Conservation (phyloP, 2,888 invertebrate species). For the Ormyrus rosae region DNA sequence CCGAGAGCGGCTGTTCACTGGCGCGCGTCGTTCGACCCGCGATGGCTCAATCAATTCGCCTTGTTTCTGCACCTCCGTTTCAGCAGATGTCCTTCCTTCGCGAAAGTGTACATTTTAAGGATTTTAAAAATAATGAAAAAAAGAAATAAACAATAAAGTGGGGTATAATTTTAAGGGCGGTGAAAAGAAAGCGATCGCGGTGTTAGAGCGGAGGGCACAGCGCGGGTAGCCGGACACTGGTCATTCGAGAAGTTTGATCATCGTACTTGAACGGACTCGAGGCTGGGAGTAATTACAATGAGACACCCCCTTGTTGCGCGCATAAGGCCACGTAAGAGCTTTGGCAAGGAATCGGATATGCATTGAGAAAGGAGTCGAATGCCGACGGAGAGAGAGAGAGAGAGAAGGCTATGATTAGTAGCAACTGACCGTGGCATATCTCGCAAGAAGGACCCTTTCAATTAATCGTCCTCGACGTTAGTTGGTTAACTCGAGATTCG, state of each 20-base stretch:
- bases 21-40: too few relatives aligned
- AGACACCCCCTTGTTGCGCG: slow-evolving; percentile 68
- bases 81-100: too few relatives aligned
- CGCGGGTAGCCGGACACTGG: slow-evolving; percentile 61
- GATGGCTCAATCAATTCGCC: not conserved
- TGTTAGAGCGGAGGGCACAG: slow-evolving; percentile 33
- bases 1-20: too few relatives aligned
- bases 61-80: not conserved
- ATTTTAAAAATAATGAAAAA: too few relatives aligned
- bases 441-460: slow-evolving; percentile 49
- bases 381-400: not conserved
- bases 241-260: slow-evolving; percentile 74
- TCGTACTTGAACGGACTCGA: slow-evolving; percentile 70
- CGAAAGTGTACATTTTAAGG: too few relatives aligned
- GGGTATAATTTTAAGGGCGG: too few relatives aligned
- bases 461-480: slow-evolving; percentile 58
- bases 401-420: slow-evolving; percentile 42
- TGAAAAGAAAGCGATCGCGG: not conserved
- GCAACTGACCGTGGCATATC: not conserved
- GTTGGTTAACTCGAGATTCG: slow-evolving; percentile 69
- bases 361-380: slow-evolving; percentile 45
- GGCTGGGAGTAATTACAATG: slow-evolving; percentile 74
- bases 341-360: slow-evolving; percentile 45
- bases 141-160: too few relatives aligned
- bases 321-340: slow-evolving; percentile 26